Evolutionary conservation across 1,140 invertebrate genomes (phyloP).

Genomic region (Pachyrhynchus sulphureomaculatus): DNA sequence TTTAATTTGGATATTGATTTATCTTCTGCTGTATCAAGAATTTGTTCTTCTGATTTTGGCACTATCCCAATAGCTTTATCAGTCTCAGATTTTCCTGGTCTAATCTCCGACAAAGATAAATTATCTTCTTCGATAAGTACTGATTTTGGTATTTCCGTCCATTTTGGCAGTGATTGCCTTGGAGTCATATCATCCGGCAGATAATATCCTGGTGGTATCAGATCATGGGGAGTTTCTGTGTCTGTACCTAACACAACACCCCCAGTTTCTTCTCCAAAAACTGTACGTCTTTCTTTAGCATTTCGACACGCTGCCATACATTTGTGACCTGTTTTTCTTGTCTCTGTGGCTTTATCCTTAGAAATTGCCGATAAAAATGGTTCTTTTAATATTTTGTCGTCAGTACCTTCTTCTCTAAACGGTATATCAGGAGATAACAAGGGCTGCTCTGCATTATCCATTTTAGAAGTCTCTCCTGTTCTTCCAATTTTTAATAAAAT

Average conservation of each 20-base stretch:
- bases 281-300: slow-evolving; percentile 8
- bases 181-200: slow-evolving; percentile 15
- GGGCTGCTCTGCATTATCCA: no score
- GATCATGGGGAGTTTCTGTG: slow-evolving; percentile 4
- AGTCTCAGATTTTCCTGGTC: background rate
- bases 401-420: no score
- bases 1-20: background rate
- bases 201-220: slow-evolving; percentile 17
- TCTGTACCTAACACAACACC: slow-evolving; percentile 11
- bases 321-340: slow-evolving; percentile 2
- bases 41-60: slow-evolving; percentile 1
- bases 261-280: slow-evolving; percentile 28
- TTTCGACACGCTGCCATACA: slow-evolving; percentile 23
- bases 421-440: no score
- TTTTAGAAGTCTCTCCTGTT: no score
- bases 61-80: slow-evolving; percentile 10
- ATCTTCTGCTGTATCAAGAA: background rate
- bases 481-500: no score
- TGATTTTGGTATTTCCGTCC: background rate
- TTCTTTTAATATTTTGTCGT: background rate
- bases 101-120: background rate
- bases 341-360: slow-evolving; percentile 2
- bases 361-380: background rate
- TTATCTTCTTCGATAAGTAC: background rate
- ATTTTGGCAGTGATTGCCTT: background rate